These are phyloP conservation scores for Alviniconcha marisindica DNA, from an alignment of 1,140 invertebrate species.

Conservation along the genomic window DNA sequence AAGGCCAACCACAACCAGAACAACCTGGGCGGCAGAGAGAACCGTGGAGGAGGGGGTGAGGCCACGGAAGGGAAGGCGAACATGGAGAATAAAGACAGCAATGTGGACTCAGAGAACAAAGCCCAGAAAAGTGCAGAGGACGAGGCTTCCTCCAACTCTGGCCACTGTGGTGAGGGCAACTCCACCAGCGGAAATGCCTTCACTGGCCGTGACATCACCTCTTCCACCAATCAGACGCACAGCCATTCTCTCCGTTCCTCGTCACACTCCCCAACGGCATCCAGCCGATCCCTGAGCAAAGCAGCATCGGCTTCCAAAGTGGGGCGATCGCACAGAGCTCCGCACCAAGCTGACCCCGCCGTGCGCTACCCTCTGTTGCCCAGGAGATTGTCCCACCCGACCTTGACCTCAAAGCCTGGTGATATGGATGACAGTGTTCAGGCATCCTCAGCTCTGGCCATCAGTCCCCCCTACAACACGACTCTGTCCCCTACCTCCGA, in stretches of 20 bases:
- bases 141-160: not conserved
- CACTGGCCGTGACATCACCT: no score
- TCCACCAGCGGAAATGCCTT: not conserved
- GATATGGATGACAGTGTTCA: constrained; percentile 43
- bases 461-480: not conserved
- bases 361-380: not conserved
- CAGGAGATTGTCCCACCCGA: constrained; percentile 15
- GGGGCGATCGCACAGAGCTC: not conserved
- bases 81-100: not conserved
- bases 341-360: not conserved
- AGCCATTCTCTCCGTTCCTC: constrained; percentile 5
- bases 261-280: not conserved
- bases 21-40: not conserved
- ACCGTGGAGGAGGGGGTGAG: not conserved
- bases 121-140: not conserved
- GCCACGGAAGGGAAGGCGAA: not conserved
- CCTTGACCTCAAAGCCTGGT: not conserved
- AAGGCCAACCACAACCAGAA: constrained; percentile 25
- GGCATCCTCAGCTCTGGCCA: constrained; percentile 7
- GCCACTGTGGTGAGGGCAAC: not conserved
- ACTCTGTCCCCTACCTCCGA: not conserved
- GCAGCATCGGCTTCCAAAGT: not conserved
- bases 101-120: not conserved
- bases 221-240: not conserved
- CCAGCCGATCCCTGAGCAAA: not conserved